Base-by-base conservation (phyloP, 2,888 invertebrate genomes). In the Aricia artaxerxes region DNA sequence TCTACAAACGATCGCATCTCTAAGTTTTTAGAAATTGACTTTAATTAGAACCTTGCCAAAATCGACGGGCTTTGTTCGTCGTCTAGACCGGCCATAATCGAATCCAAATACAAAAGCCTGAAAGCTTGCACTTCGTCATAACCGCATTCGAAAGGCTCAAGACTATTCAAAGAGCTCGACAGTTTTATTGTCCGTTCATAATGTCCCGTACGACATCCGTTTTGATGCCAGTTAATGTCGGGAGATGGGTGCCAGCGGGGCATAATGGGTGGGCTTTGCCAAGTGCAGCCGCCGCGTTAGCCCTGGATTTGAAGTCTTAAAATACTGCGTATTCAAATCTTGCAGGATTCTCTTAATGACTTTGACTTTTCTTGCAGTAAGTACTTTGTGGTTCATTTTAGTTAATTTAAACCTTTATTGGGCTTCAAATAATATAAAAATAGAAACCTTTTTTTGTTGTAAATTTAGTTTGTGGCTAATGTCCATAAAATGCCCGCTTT, bases 121-220 rank as follows among this genome's bases (percentile, higher is more conserved):
- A 75, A 75, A 75, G 75, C 53, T 53, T 38, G 69, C 69, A 69
- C 24, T 69, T 64, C 78, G 77, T 73, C 78, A 75, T 79, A 75
- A 79, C 61, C 82, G 81, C 80, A 79, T 80, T 81, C 80, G 79
- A 78, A 81, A 79, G 78, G 77, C 78, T 81, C 75, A 79, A 84
- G 80, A 80, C 81, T 82, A 81, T 83, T 83, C 82, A 83, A 83
- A 83, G 83, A 89, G 86, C 87, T 89, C 84, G 84, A 86, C 88
- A 87, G 87, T 89, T 92, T 92, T 92, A 92, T 92, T 92, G 90
- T 92, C 85, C 87, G 88, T 92, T 92, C 91, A 91, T 92, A 92
- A 92, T 89, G 89, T 88, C 87, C 87, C 86, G 76, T 90, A 91
- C 88, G 91, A 92, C 92, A 90, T 92, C 92, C 91, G 92, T 89